Percentiles rank a stretch among this genome's conserved stretches.
phyloP scores from a whole-genome alignment of 2,113 vertebrate genomes.

The Rhabdornis inornatus region DNA sequence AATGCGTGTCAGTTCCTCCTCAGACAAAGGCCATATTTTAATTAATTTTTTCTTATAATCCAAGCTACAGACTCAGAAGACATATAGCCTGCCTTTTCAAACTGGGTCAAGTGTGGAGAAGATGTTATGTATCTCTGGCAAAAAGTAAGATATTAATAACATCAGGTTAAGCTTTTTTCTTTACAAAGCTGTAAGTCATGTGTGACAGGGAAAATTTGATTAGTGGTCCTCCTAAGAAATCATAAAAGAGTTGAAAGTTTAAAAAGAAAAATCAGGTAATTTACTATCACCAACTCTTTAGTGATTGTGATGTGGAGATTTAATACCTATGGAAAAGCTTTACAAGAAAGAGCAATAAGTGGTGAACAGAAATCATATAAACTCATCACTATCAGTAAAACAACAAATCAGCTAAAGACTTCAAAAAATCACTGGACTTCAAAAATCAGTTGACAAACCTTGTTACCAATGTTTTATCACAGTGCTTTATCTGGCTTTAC shows the following conservation, averaged over 20 bases:
- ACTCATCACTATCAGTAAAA: background rate
- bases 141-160: constrained; percentile 8
- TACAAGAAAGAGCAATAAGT: background rate
- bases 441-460: background rate
- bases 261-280: background rate
- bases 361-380: background rate
- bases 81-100: constrained; percentile 13
- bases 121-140: background rate
- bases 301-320: background rate
- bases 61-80: constrained; percentile 58
- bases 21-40: constrained; percentile 65
- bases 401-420: background rate
- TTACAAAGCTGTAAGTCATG: background rate
- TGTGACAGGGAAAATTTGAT: background rate
- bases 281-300: background rate
- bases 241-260: background rate
- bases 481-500: background rate
- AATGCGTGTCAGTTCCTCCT: constrained; percentile 56
- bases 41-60: constrained; percentile 66
- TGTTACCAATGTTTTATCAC: background rate
- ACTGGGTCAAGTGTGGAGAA: constrained; percentile 57
- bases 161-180: background rate
- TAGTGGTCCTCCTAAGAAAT: background rate
- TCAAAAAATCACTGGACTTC: background rate
- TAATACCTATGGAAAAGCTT: background rate